A percentile compares a stretch with the other conserved stretches of the same genome.
phyloP scores from a whole-genome alignment of 1,140 invertebrate species.

The Andricus grossulariae region DNA sequence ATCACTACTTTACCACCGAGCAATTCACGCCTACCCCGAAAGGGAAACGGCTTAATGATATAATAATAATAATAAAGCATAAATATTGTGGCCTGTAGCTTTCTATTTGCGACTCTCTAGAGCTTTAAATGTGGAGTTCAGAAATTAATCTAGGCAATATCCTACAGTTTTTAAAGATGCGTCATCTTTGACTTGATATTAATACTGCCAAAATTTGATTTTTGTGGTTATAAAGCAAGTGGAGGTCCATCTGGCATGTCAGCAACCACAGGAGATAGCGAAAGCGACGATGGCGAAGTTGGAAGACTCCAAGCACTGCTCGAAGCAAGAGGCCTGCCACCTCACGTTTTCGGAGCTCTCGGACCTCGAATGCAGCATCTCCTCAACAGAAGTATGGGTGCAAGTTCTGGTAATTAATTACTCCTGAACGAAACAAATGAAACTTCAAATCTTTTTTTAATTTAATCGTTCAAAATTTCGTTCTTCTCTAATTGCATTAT shows the following conservation, averaged over 20 bases:
- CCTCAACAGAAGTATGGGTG: slow-evolving; percentile 93
- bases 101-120: no score
- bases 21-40: no score
- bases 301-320: slow-evolving; percentile 92
- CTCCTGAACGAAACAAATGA: not conserved
- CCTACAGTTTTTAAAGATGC: no score
- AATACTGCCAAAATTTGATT: not conserved
- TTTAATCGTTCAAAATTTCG: not conserved
- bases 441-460: not conserved
- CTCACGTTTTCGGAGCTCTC: slow-evolving; percentile 95
- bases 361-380: slow-evolving; percentile 98
- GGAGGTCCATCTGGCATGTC: slow-evolving; percentile 73
- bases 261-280: slow-evolving; percentile 72
- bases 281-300: slow-evolving; percentile 91
- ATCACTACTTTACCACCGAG: no score
- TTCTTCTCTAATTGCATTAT: no score
- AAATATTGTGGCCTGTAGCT: no score
- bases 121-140: no score
- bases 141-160: no score
- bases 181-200: not conserved
- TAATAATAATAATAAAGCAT: no score
- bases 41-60: no score
- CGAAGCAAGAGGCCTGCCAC: slow-evolving; percentile 95
- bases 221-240: slow-evolving; percentile 51
- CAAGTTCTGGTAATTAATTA: slow-evolving; percentile 81